Base-by-base conservation (phyloP, 2,113 vertebrate species). In the Ochotona princeps region DNA sequence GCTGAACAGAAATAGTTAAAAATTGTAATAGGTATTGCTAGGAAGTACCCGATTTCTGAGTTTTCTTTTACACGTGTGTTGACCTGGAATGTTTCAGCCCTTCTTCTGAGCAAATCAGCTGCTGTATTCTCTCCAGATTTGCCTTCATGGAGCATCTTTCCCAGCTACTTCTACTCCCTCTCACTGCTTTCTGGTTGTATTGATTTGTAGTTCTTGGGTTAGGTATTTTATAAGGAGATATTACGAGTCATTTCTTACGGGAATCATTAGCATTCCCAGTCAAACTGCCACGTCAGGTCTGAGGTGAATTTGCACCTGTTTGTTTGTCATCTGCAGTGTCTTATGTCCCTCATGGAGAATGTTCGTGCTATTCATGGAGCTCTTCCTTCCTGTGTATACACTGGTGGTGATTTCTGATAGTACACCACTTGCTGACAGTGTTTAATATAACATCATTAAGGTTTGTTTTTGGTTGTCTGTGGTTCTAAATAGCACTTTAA, bases 151-250 rank as follows among this genome's bases (percentile, higher is more conserved):
- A 47, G 73, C 12, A 18, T 51, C n/a, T 84, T 76, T 73, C 49
- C 73, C 3, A 1, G 47, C 54, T 25, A 12, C n/a, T 6, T 65
- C 7, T 74, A 9, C 30, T 63, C 8, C 38, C 14, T 67, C 51
- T 60, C 21, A 25, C 3, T 80, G 26, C 38, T n/a, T 94, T 90
- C 30, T 85, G 78, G 69, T 11, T 57, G 18, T 87, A 83, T 67
- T 87, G 35, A 87, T 82, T 80, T 92, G 25, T 25, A 87, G 25
- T 92, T 92, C 51, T 14, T 47, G 30, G 67, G 86, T 83, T 63
- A 89, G n/a, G 63, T 87, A 35, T 70, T 93, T 74, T 83, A 32
- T 76, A 78, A 57, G 67, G 57, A 38, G 80, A 79, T 70, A 65
- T 85, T 23, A 20, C 57, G 76, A 74, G 80, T 84, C 83, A 81